Percentiles rank a stretch among this genome's conserved stretches.
These are phyloP conservation scores for Morbakka virulenta DNA, from an alignment of 30 jellyfish, hydroid and myxozoan species.

Conservation along the genomic window DNA sequence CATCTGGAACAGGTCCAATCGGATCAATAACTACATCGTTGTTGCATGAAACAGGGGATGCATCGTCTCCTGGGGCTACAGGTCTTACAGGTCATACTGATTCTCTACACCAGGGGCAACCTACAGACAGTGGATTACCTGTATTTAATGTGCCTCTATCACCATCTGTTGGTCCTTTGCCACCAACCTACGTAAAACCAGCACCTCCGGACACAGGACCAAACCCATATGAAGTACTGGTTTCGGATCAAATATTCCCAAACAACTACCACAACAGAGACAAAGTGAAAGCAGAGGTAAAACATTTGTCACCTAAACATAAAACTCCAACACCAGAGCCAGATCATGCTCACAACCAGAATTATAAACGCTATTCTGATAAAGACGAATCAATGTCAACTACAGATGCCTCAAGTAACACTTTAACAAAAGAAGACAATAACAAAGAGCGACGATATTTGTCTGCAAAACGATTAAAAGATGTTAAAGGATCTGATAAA, in stretches of 20 bases:
- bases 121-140: conserved; percentile 61
- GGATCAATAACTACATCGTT: conserved; percentile 71
- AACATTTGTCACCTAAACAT: too few species aligned
- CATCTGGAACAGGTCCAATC: conserved; percentile 81
- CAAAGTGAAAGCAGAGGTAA: too few species aligned
- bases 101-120: conserved; percentile 51
- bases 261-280: conserved; percentile 52
- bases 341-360: too few species aligned
- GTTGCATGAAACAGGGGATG: conserved; percentile 23
- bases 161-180: conserved; percentile 66
- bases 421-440: too few species aligned
- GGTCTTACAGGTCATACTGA: too few species aligned
- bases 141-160: conserved; percentile 68
- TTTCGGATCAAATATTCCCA: conserved; percentile 81
- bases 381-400: not conserved
- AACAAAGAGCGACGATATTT: too few species aligned
- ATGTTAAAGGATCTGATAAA: too few species aligned
- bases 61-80: conserved; percentile 32
- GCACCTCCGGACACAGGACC: conserved; percentile 82
- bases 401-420: too few species aligned
- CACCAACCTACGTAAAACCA: conserved; percentile 76
- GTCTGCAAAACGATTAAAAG: too few species aligned
- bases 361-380: not conserved
- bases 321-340: too few species aligned
- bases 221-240: conserved; percentile 82